Evolutionary conservation across 2,797 vertebrate species (phyloP).

Genomic region (Cynopterus sphinx): DNA sequence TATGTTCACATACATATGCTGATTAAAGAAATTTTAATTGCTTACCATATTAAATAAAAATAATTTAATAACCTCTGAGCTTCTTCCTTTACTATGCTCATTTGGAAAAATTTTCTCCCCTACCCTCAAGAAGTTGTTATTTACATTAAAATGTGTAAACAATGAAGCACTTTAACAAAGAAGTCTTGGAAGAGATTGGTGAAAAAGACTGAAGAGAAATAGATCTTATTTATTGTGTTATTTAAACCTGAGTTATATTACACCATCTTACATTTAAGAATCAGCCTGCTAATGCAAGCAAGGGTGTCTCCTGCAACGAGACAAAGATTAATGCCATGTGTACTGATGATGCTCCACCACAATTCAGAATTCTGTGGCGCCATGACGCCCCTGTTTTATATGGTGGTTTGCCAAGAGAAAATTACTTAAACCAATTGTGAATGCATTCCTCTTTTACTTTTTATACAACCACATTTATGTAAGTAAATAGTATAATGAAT

Average conservation of each 20-base stretch:
- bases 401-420: constrained; percentile 93
- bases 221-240: constrained; percentile 84
- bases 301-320: constrained; percentile 91
- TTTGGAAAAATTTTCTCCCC: background rate
- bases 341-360: constrained; percentile 92
- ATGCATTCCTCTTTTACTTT: constrained; percentile 88
- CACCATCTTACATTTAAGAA: constrained; percentile 88
- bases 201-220: constrained; percentile 47
- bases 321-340: constrained; percentile 97
- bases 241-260: constrained; percentile 85
- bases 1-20: background rate
- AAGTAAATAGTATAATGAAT: constrained; percentile 88
- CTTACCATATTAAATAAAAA: constrained; percentile 72
- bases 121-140: constrained; percentile 40
- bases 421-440: constrained; percentile 95
- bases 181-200: constrained; percentile 46
- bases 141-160: constrained; percentile 68
- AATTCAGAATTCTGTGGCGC: constrained; percentile 96
- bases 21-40: constrained; percentile 61
- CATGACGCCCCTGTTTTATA: constrained; percentile 93
- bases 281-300: constrained; percentile 90
- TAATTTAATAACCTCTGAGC: constrained; percentile 63
- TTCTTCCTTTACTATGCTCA: background rate
- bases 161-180: constrained; percentile 73
- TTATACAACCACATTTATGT: constrained; percentile 86